Evolutionary conservation across 2,113 vertebrate genomes (phyloP), one percentile per base, ranked within the genome.

Genomic region (Gasterosteus nipponicus): DNA sequence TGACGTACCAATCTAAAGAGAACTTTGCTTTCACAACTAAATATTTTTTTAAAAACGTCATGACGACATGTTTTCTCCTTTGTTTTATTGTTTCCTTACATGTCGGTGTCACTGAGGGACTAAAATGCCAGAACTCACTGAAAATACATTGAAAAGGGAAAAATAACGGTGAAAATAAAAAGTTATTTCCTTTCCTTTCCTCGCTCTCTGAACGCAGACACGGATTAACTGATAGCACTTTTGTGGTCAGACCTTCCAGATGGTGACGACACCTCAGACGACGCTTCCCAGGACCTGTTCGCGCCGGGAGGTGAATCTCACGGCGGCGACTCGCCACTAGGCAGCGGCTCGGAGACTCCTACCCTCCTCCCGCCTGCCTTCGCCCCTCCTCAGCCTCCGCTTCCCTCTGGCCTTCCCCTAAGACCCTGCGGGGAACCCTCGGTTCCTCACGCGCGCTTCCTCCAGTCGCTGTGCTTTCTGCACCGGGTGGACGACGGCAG

Each of bases 391-490:
- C 18, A 12, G 7, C 65, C 12, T 0, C 47, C 26, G 0, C 7
- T 26, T 12, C 15, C 69, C 26, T 38, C 35, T 19, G 0, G 14
- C 54, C 26, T 41, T 15, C 62, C 56, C 22, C 35, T 38, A 4
- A 38, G 5, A 1, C 5, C 35, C 7, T 10, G 53, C 18, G 89
- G 89, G 60, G 67, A 51, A 1, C 38, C 76, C 19, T 14, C 94
- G 18, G 63, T 77, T 46, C 90, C 89, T 67, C 94, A 96, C 41
- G 63, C 94, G 64, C 92, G 89, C 5, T 98, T 99, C 88, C 92
- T 98, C 15, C 96, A 95, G 72, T 66, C 84, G 81, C 90, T 98
- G 0, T 93, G 96, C 53, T 80, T 93, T 63, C 87, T 98, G 62
- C 94, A 87, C 49, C 92, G 92, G 7, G 72, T 94, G 4, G 78